Percentiles rank a stretch among this genome's conserved stretches.
Conservation (phyloP, 2,797 vertebrate species). For the Masticophis lateralis region DNA sequence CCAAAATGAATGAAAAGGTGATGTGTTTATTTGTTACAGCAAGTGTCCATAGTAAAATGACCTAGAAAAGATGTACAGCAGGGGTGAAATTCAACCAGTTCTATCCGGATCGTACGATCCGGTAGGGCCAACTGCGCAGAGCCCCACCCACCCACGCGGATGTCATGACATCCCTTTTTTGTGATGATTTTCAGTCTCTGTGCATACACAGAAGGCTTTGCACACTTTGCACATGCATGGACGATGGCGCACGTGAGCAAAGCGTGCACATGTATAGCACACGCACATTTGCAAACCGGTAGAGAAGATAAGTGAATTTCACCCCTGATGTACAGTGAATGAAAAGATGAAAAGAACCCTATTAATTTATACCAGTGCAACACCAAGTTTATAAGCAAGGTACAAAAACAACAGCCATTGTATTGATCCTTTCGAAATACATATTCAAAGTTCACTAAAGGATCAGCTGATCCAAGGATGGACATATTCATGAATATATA, state of each 20-base stretch:
- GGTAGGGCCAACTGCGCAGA: too few relatives aligned
- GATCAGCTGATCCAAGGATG: background rate
- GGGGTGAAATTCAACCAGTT: too few relatives aligned
- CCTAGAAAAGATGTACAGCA: background rate
- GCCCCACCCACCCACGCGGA: too few relatives aligned
- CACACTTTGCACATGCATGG: too few relatives aligned
- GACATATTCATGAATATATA: background rate
- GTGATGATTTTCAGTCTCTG: too few relatives aligned
- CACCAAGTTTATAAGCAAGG: background rate
- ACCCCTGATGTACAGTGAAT: background rate
- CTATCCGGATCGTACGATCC: too few relatives aligned
- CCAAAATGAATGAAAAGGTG: background rate
- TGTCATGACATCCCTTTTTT: too few relatives aligned
- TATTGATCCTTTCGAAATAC: background rate
- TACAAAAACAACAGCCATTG: background rate
- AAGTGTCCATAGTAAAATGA: background rate
- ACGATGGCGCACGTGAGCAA: accelerated
- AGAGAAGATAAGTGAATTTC: too few relatives aligned
- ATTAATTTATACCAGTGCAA: background rate
- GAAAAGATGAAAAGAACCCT: background rate
- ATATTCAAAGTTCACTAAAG: background rate
- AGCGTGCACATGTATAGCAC: too few relatives aligned
- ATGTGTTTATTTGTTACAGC: background rate
- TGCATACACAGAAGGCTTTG: too few relatives aligned
- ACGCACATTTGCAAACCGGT: too few relatives aligned